phyloP scores from a whole-genome alignment of 2,888 invertebrate genomes.

The Eristalinus sepulchralis region DNA sequence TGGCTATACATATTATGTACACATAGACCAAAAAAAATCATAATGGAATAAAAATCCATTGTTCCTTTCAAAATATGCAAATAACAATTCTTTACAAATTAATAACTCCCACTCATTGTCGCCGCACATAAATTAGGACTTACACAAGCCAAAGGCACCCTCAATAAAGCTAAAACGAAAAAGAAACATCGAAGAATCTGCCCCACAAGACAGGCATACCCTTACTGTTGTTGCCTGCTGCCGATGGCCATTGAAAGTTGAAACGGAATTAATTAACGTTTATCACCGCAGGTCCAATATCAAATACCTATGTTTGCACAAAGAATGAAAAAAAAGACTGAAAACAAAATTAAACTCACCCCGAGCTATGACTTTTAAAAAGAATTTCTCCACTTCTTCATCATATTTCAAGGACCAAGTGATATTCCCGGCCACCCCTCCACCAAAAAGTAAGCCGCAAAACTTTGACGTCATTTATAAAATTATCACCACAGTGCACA shows the following conservation, averaged over 20 bases:
- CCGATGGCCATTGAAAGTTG: conserved; percentile 15
- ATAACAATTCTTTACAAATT: conserved; percentile 8
- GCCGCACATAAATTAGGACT: conserved; percentile 21
- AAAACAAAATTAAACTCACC: conserved; percentile 14
- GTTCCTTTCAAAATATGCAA: neutral
- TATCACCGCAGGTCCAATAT: conserved; percentile 46
- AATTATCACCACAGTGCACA: conserved; percentile 79
- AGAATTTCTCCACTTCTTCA: conserved; percentile 20
- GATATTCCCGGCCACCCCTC: conserved; percentile 34
- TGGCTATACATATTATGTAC: no score
- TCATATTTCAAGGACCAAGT: conserved; percentile 53
- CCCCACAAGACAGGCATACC: neutral
- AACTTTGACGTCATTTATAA: conserved; percentile 80
- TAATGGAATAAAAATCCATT: neutral
- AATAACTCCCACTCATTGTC: conserved; percentile 28
- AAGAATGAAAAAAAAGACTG: neutral
- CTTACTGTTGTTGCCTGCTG: neutral
- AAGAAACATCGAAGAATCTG: neutral
- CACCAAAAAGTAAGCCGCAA: conserved; percentile 59
- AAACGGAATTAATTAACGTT: conserved; percentile 66
- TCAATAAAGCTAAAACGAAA: neutral
- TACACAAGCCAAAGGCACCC: neutral
- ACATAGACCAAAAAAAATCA: neutral
- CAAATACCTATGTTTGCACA: conserved; percentile 20
- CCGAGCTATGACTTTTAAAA: conserved; percentile 41